phyloP scores from a whole-genome alignment of 2,113 vertebrate species.

The Varanus salvator region DNA sequence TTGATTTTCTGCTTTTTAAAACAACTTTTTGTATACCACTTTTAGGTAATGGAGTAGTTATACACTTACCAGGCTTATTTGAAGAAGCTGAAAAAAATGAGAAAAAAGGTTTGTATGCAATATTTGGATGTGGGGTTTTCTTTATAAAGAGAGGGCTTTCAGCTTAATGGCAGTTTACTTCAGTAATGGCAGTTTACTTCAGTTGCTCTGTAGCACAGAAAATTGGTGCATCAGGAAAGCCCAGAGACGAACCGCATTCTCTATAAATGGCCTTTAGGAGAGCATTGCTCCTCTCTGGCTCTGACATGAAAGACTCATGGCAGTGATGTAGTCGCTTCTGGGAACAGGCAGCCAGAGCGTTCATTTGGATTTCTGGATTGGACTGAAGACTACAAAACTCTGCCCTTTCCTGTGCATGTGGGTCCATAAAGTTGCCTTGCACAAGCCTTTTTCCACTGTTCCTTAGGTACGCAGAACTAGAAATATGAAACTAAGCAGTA shows the following conservation, averaged over 20 bases:
- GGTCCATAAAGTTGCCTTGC: not conserved
- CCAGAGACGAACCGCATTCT: not conserved
- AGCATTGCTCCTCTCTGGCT: not conserved
- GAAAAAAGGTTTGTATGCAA: slow-evolving; percentile 88
- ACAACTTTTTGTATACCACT: slow-evolving; percentile 57
- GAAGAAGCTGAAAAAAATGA: slow-evolving; percentile 99
- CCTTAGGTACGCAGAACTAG: not conserved
- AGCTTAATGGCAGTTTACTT: not conserved
- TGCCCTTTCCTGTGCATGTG: not conserved
- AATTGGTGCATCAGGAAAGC: not conserved
- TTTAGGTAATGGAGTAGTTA: slow-evolving; percentile 96
- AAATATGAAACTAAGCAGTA: not conserved
- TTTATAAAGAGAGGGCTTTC: not conserved
- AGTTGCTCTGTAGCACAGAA: not conserved
- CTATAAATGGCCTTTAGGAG: not conserved
- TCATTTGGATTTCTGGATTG: not conserved
- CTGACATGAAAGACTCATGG: not conserved
- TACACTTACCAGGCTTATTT: slow-evolving; percentile 96
- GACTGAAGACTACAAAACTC: not conserved
- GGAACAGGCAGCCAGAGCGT: not conserved
- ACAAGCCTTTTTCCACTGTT: not conserved
- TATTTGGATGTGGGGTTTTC: slow-evolving; percentile 49
- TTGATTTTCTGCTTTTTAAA: slow-evolving; percentile 36
- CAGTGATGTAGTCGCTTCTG: not conserved
- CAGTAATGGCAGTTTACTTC: not conserved